Evolutionary conservation across 2,888 invertebrate species (phyloP), one percentile per base, ranked within the genome.

Genomic region (Tricholauxania praeusta): DNA sequence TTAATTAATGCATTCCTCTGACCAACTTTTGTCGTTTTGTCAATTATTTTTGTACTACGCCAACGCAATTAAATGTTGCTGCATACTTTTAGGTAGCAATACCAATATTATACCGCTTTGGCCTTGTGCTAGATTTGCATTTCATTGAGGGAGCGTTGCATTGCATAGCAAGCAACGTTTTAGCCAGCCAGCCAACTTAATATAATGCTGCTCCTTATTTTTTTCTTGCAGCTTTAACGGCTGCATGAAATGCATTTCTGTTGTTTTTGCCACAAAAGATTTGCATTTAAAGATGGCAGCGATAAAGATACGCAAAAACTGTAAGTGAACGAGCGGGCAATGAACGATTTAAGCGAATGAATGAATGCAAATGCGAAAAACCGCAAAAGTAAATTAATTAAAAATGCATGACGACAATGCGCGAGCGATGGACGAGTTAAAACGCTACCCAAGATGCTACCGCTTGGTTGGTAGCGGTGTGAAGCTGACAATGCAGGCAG

Each of bases 231-330:
- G 64, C 28, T 70, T 64, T 75, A 74, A 74, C 72, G 75, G 76
- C 78, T 73, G 75, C 80, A 78, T 77, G 15, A 81, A 81, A 81
- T 80, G 81, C 79, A 82, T 82, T 82, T 82, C 77, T 79, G 75
- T 76, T 79, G 81, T 80, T 78, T 79, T 81, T 75, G 69, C 73
- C 63, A 73, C 66, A 73, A 76, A 78, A 73, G 79, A 79, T 81
- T 81, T 82, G 80, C 81, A 80, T 79, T 79, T 76, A 71, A 68
- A 78, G 76, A 74, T 75, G 75, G 75, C 74, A 70, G 73, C 71
- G 72, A 70, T 66, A 71, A 72, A 72, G 68, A 68, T 55, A 55
- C 49, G 59, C 64, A 52, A 63, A 70, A 67, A 75, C 59, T 28
- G 51, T 12, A 15, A 39, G 4, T 55, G 67, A 17, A 67, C 2